Evolutionary conservation across 2,888 invertebrate species (phyloP), one percentile per base, ranked within the genome.

Genomic region (Leptothorax acervorum): DNA sequence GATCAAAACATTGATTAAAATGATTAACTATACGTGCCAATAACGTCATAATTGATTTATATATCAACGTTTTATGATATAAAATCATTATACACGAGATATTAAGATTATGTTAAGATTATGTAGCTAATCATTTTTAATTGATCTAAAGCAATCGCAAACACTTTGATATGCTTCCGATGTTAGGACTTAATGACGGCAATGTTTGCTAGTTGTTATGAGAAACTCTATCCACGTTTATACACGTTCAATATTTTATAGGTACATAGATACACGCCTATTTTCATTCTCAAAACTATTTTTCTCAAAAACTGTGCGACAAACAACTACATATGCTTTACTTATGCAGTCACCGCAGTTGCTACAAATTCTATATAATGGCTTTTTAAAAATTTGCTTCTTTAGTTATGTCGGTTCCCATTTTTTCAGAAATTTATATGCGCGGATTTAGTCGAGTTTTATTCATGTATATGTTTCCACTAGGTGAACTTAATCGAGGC

Each of bases 401-500:
- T 5, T 70, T n/a, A 35, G 0, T 0, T n/a, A 28, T 42, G 5
- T 15, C 35, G 6, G n/a, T 35, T 1, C 0, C 1, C 0, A 48
- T 35, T 48, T n/a, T 31, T 23, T 9, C 3, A 42, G 0, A 48
- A 63, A 23, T 51, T 63, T 45, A 51, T 39, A 48, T 76, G 15
- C 3, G 9, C 3, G 23, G 23, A 68, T 31, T 42, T 12, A n/a
- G 18, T 23, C 23, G 23, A 23, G 23, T 42, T 28, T 48, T 1
- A 35, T 39, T 53, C 31, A 39, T n/a, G 15, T 53, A 4, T 70
- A 4, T 70, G 3, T 5, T 62, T 57, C 2, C 12, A 45, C 3
- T 11, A 97, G 94, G 96, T 97, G 18, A 98, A 98, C 95, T 95
- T 98, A 88, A 94, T 98, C 62, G 95, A 95, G 45, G 94, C 94